phyloP scores from a whole-genome alignment of 2,113 vertebrate species.

The Lophochroa leadbeateri region DNA sequence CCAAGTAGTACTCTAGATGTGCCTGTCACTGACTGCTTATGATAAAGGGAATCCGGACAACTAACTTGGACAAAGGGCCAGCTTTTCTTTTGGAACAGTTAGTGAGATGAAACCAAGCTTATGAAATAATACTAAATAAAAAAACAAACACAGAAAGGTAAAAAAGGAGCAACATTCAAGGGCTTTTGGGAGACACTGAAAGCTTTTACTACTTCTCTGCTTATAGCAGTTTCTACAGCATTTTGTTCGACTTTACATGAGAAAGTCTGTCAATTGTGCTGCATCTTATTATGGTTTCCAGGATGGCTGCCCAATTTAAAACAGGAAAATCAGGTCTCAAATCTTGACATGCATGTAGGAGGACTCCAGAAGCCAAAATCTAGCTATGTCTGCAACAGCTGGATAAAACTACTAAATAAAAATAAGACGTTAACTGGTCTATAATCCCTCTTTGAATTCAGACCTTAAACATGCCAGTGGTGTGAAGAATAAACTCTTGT shows the following conservation, averaged over 20 bases:
- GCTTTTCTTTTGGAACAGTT: neutral
- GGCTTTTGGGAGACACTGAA: neutral
- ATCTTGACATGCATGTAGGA: constrained; percentile 6
- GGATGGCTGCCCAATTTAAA: constrained; percentile 18
- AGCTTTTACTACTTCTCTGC: neutral
- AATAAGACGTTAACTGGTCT: neutral
- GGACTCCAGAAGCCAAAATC: constrained; percentile 3
- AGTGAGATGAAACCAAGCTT: neutral
- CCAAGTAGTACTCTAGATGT: neutral
- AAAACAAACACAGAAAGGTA: neutral
- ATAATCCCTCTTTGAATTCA: neutral
- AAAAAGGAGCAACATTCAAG: neutral
- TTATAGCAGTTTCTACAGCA: neutral
- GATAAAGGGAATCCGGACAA: neutral
- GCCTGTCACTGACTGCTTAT: neutral
- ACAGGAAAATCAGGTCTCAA: constrained; percentile 30
- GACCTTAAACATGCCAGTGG: neutral
- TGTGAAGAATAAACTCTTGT: neutral
- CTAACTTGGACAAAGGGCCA: neutral
- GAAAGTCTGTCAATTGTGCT: constrained; percentile 16
- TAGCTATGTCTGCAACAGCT: neutral
- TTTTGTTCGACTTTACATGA: constrained; percentile 14
- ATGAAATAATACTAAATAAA: neutral
- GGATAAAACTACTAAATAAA: constrained; percentile 4
- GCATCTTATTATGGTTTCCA: constrained; percentile 48